Evolutionary conservation across 2,113 vertebrate species (phyloP).

Genomic region (Paratilapia polleni): DNA sequence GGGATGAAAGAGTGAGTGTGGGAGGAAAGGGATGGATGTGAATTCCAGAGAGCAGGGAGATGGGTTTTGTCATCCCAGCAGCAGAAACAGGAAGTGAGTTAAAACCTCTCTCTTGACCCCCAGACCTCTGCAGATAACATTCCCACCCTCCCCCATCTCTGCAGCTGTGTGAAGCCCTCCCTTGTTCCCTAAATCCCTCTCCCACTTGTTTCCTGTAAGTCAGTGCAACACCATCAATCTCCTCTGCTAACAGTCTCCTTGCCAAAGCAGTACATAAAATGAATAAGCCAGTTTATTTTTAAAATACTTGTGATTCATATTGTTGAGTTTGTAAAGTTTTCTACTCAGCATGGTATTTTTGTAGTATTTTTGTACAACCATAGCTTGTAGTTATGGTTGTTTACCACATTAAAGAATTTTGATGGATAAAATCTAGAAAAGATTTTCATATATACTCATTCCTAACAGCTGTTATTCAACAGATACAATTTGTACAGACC

Average conservation of each 20-base stretch:
- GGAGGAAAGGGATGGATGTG: conserved; percentile 45
- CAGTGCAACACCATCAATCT: conserved; percentile 4
- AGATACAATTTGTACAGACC: rapidly evolving
- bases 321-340: not conserved
- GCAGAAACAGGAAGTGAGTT: conserved; percentile 81
- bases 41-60: conserved; percentile 72
- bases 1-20: conserved; percentile 35
- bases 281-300: not conserved
- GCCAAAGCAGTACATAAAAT: not conserved
- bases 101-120: conserved; percentile 74
- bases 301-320: not conserved
- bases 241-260: not conserved
- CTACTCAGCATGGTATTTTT: not conserved
- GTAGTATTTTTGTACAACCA: too few relatives aligned
- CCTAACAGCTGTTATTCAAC: not conserved
- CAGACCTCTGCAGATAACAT: conserved; percentile 76
- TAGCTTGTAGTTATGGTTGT: not conserved
- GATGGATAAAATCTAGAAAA: not conserved
- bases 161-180: conserved; percentile 58
- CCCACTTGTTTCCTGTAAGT: conserved; percentile 35
- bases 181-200: conserved; percentile 21
- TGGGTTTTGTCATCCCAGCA: conserved; percentile 71
- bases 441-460: not conserved
- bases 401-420: not conserved
- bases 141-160: conserved; percentile 75